Base-by-base conservation (phyloP, 37 sponge, comb jelly and placozoan genomes). In the Amphimedon queenslandica region DNA sequence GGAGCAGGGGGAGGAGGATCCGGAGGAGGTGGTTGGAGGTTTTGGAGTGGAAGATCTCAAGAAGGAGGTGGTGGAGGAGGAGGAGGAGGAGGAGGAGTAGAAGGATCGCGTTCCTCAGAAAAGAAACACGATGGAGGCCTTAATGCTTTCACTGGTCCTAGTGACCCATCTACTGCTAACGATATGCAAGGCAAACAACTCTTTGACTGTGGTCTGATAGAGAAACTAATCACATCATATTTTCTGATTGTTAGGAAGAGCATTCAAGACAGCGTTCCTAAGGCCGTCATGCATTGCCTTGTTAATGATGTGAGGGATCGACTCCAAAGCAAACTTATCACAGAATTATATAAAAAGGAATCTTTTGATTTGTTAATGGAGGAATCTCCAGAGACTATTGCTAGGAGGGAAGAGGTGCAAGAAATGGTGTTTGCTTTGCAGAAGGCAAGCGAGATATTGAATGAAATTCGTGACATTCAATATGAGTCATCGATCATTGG, bases 201-300 rank as follows among this genome's bases (percentile, higher is more conserved):
- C 13, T 75, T 90, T 67, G 90, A 90, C 57, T 84, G 85, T 58
- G 85, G 84, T 40, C 64, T 90, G 6, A 90, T 90, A 23, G 93
- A 94, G 77, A 90, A 75, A 20, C 81, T 98, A 61, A 92, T 98
- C 23, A 75, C 56, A 28, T 90, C 93, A 4, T 98, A 98, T 55
- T 98, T 95, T 73, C 36, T 80, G 18, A 95, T 98, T 32, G 96
- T 98, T 55, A 70, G 88, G 30, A 94, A 98, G 87, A 95, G 81
- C 51, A 84, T 98, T 40, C 99, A 90, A 35, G 99, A 98, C 55
- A 86, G 87, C 47, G 70, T 98, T 1, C 99, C 99, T 3, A 98
- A 98, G 79, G 87, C 91, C 29, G 89, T 94, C 4, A 98, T 98
- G 99, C 90, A 92, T 65, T 98, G 94, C 66, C 76, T 98, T 38